Base-by-base conservation (phyloP, 2,888 invertebrate species). In the Dyspetes luteomarginatus region DNA sequence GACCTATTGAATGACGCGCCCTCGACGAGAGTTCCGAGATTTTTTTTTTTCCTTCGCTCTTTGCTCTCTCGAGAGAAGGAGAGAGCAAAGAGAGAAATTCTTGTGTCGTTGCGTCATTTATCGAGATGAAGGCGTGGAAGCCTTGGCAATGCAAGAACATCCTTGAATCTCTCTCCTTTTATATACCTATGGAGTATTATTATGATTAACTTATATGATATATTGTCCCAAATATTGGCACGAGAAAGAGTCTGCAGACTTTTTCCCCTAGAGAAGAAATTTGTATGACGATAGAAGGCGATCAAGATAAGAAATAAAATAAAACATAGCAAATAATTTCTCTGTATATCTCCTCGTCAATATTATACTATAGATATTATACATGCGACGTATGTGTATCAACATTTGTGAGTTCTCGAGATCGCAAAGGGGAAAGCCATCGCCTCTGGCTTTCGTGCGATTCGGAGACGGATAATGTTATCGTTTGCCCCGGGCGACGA, bases 361-460 rank as follows among this genome's bases (percentile, higher is more conserved):
- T 64, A 28, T 64, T 45, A n/a, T 48, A 30, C 45, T 24, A 26
- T 67, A 26, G 28, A 45, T 55, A 28, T 64, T 55, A 56, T 26
- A 19, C 24, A 17, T 26, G 71, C 12, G n/a, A 19, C 43, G 19
- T 52, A 50, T 52, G 22, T 64, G 26, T 30, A 64, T 48, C 50
- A 15, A 72, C 9, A 52, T 56, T 45, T 30, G 58, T 24, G 60
- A 69, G 17, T 48, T 56, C 28, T 43, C 48, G 68, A 58, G 48
- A 55, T 72, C 65, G 73, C 73, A 64, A 76, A 65, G 78, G 69
- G 78, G 82, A 82, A 82, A 83, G 78, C 64, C 73, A 81, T 78
- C n/a, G 80, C 83, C 83, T 73, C 48, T 45, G 81, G 82, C 78
- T 83, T 78, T 73, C 78, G 78, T 82, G 72, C 68, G 58, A 64